Conservation (phyloP, 1,140 invertebrate species). For the Microplitis demolitor region DNA sequence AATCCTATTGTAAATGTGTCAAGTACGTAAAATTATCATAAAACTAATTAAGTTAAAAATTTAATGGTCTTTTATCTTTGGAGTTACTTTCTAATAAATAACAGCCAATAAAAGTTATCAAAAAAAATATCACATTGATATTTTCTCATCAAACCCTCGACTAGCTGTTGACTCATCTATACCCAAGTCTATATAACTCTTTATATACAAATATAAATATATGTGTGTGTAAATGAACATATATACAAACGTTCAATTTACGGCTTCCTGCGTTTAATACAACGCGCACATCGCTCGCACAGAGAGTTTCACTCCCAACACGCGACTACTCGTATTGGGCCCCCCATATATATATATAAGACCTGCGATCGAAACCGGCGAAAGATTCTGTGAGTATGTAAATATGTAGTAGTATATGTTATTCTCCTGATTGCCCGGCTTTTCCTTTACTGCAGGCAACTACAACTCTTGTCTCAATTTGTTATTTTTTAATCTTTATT, state of each 20-base stretch:
- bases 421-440: no score
- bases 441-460: no score
- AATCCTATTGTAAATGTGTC: no score
- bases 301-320: slow-evolving; percentile 22
- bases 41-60: no score
- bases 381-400: background rate
- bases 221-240: background rate
- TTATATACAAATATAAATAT: background rate
- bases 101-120: background rate
- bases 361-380: background rate
- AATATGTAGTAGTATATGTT: no score
- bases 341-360: background rate
- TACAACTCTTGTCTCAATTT: no score
- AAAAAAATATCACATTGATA: background rate
- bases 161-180: background rate
- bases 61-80: background rate
- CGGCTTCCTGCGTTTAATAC: slow-evolving; percentile 45
- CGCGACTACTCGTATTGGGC: background rate
- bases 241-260: slow-evolving; percentile 41
- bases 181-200: background rate
- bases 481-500: no score
- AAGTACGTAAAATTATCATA: no score
- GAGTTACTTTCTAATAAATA: background rate
- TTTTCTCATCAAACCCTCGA: background rate
- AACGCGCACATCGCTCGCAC: slow-evolving; percentile 15